Evolutionary conservation across 2,113 vertebrate genomes (phyloP), one percentile per base, ranked within the genome.

Genomic region (Cathartes aura): DNA sequence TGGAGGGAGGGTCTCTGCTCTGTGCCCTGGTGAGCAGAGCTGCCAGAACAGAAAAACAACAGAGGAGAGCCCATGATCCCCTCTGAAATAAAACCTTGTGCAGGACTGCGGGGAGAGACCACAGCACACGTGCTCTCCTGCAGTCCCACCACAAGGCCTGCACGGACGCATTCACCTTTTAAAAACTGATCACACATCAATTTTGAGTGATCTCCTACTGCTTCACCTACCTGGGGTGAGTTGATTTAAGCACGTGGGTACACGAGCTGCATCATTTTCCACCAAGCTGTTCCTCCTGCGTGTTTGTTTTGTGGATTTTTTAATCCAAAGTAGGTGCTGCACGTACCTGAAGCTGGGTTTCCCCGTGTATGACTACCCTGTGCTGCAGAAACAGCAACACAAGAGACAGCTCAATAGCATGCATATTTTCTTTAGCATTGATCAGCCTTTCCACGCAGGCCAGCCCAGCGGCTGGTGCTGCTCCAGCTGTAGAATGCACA

Each of bases 211-310:
- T 59, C 14, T 78, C 67, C 45, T 27, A 2, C 48, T 3, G 5
- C 36, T 56, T 66, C 32, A 7, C 68, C 55, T 62, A 21, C 87
- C 68, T 70, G 72, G 24, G 22, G 4, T 0, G 15, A 32, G 45
- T 4, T 7, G 24, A 27, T 34, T 78, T 15, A 38, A 68, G 56
- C 70, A 12, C 2, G 1, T 1, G 20, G 50, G 40, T 59, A 26
- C 50, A 13, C 0, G 8, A 90, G 66, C 79, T 26, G 58, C 34
- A 14, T 8, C 0, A 0, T 12, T 47, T 80, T 21, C 48, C 78
- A 43, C 48, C 53, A n/a, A 9, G 52, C 56, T 78, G 27, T 5
- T 73, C 58, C 36, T 81, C 48, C n/a, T 48, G 6, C 2, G 0
- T 26, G 45, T 26, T 80, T 11, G 8, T 59, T 66, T 45, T 15